Base-by-base conservation (phyloP, 2,113 vertebrate species). In the Trogon melanurus region DNA sequence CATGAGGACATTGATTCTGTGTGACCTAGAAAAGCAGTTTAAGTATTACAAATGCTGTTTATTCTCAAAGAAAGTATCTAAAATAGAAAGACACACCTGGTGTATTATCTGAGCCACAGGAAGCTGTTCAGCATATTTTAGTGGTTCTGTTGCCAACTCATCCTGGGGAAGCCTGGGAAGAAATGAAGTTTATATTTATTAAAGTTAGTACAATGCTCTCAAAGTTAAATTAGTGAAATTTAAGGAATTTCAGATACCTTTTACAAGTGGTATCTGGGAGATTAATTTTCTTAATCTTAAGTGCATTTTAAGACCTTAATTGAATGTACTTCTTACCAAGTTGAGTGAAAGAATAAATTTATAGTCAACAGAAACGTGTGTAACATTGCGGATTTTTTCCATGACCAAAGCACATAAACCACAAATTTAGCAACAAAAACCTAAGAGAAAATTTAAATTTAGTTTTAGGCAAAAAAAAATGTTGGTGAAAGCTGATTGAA, bases 61-160 rank as follows among this genome's bases (percentile, higher is more conserved):
- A 61, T 91, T 96, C 94, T 96, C 82, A 92, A 95, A 95, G 73
- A 67, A 88, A 90, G 61, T 45, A 50, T 75, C 81, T 88, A 88
- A 91, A 96, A 85, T 13, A 57, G 53, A 93, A 88, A 75, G 54
- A 89, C 97, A 90, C 97, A 99, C 99, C 99, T 99, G 99, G 95
- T 99, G 99, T 97, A 99, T 99, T 96, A 99, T 99, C 97, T 99
- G 98, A 87, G 99, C 98, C 81, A 99, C 99, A 47, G 99, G 99
- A 96, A 99, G 98, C 93, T 99, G 99, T 95, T 99, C 99, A n/a
- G 97, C 98, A 11, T 99, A 99, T 8, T 97, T 98, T 72, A 98
- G 96, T 12, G 95, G 95, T 82, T 98, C 98, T 34, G 79, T 80
- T 74, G 95, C 85, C 69, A 95, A 80, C 26, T 98, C 98, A 41